phyloP scores from a whole-genome alignment of 2,888 invertebrate genomes.

The Ophion ellenae region DNA sequence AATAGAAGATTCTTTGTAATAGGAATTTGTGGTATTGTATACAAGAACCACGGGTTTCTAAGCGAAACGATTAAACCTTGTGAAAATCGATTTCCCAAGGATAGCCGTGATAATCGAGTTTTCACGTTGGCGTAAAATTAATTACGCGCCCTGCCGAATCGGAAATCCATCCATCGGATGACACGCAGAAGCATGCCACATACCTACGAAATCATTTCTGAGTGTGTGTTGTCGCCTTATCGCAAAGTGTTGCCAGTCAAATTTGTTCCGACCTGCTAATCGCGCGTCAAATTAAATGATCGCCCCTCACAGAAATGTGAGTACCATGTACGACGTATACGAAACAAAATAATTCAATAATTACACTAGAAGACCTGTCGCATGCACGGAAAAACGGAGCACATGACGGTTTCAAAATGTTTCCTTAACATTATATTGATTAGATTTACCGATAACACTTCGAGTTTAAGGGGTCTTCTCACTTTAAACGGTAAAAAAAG shows the following conservation, averaged over 20 bases:
- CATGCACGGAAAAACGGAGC: too few relatives aligned
- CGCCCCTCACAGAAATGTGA: neutral
- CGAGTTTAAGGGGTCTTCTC: neutral
- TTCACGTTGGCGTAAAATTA: conserved; percentile 66
- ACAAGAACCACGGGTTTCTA: neutral
- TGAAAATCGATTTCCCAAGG: conserved; percentile 46
- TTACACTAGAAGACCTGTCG: too few relatives aligned
- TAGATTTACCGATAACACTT: neutral
- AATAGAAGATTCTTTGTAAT: neutral
- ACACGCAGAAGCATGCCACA: neutral
- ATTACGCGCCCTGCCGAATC: conserved; percentile 55
- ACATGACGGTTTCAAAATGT: neutral
- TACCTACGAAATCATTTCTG: neutral
- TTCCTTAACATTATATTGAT: neutral
- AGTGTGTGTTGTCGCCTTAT: neutral
- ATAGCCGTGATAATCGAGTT: conserved; percentile 69
- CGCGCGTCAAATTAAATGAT: neutral
- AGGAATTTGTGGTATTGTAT: neutral
- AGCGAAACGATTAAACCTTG: conserved; percentile 32
- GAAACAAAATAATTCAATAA: too few relatives aligned
- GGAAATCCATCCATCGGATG: conserved; percentile 53
- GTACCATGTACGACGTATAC: too few relatives aligned
- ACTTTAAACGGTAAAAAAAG: too few relatives aligned
- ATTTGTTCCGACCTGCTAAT: conserved; percentile 7
- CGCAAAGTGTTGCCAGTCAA: neutral